Evolutionary conservation across 2,797 vertebrate genomes (phyloP), one percentile per base, ranked within the genome.

Genomic region (Jordanella pulchra): DNA sequence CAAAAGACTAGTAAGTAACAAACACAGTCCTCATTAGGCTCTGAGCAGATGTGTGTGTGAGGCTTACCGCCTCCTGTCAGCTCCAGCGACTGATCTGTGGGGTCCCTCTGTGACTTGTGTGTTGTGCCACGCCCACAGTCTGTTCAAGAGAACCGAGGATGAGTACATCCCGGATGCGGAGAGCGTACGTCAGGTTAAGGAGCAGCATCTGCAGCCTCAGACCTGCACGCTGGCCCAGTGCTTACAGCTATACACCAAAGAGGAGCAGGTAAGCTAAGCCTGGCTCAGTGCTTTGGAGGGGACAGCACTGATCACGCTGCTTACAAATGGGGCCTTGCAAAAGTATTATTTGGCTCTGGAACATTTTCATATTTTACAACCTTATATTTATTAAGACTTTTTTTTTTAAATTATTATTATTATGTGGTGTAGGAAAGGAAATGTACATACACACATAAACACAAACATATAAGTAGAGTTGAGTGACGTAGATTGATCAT

Each of bases 191-290:
- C 95, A 97, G 81, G 95, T 95, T 75, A 96, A 94, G 90, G 97
- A 98, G 89, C 95, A 95, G 69, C 98, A 99, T 87, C 95, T 97
- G 70, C 97, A 99, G 91, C 98, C 98, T 74, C 98, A 98, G 91
- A 96, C 92, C 75, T 99, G 97, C 93, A 96, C 97, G 35, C 95
- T 99, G 13, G 95, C 97, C 75, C 98, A 99, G 92, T 99, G 98
- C 92, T 99, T 99, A 93, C 98, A 99, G 82, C 96, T 99, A 72
- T 99, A 99, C 95, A 99, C 98, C 96, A 99, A 99, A 97, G 98
- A 99, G 94, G 98, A 99, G 55, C 97, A 98, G 97, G 98, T 98
- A 85, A 0, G 64, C n/a, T 7, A 58, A n/a, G 7, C 23, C 30
- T 12, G 48, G 5, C 7, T 13, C 1, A 23, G n/a, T 44, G 15